phyloP scores from a whole-genome alignment of 2,113 vertebrate species.

The Dicrurus megarhynchus region DNA sequence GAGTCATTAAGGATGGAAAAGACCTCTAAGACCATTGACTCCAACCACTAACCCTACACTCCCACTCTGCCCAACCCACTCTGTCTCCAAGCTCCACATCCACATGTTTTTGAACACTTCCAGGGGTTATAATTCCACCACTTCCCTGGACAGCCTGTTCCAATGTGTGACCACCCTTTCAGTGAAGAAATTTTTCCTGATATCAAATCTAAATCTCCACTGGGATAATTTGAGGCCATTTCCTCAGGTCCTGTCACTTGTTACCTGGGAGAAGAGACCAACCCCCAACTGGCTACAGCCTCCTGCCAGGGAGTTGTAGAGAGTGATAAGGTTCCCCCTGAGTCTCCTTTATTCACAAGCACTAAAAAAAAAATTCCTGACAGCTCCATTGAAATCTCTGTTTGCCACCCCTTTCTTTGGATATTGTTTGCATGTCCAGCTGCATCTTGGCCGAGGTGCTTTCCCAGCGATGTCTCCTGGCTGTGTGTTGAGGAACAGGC shows the following conservation, averaged over 20 bases:
- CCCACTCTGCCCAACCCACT: neutral
- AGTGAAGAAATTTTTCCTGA: neutral
- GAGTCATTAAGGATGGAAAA: neutral
- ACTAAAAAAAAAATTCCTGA: neutral
- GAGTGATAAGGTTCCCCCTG: neutral
- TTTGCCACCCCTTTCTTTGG: neutral
- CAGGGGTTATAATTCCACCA: neutral
- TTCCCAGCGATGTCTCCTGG: neutral
- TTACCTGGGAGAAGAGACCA: neutral
- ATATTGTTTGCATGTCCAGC: neutral
- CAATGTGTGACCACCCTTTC: neutral
- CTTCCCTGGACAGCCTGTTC: neutral
- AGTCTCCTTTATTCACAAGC: neutral
- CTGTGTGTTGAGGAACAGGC: neutral
- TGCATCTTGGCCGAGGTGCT: neutral
- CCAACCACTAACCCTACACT: neutral
- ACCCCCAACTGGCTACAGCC: accelerated
- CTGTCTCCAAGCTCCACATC: neutral
- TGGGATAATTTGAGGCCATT: neutral
- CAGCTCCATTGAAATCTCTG: neutral
- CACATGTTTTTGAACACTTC: neutral
- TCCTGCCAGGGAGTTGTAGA: neutral
- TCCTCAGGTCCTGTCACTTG: neutral
- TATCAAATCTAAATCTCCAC: neutral
- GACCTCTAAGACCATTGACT: neutral